Evolutionary conservation across 2,797 vertebrate species (phyloP).

Genomic region (Simalia tracyae): DNA sequence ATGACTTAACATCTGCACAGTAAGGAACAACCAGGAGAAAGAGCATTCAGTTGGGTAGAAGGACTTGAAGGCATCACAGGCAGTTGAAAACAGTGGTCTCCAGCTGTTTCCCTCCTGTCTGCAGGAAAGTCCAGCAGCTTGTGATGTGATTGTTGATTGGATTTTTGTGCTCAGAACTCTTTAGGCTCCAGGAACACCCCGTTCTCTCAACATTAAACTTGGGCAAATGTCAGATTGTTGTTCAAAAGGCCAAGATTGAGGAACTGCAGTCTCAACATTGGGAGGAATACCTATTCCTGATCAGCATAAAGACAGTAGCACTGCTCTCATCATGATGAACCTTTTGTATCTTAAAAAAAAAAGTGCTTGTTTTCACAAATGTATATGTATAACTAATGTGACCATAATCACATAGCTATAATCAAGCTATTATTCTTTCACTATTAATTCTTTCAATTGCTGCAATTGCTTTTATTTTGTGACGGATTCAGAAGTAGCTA

Average conservation of each 20-base stretch:
- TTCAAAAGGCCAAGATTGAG: background rate
- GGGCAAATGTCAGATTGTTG: background rate
- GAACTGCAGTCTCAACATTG: background rate
- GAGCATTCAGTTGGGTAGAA: background rate
- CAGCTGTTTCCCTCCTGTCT: background rate
- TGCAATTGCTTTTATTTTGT: background rate
- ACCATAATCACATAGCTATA: background rate
- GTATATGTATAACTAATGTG: background rate
- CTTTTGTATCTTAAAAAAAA: background rate
- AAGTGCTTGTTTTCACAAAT: background rate
- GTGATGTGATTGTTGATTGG: background rate
- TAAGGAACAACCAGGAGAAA: background rate
- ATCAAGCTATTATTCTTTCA: background rate
- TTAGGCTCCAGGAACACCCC: background rate
- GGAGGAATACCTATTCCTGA: background rate
- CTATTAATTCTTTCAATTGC: background rate
- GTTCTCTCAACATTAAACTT: background rate
- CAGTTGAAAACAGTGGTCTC: background rate
- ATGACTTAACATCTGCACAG: background rate
- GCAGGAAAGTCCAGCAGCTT: background rate
- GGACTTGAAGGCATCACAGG: background rate
- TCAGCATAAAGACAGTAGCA: background rate
- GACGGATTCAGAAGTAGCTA: background rate
- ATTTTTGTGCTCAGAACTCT: background rate
- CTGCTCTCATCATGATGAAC: background rate